Evolutionary conservation across 1,140 invertebrate species (phyloP).

Genomic region (Theocolax elegans): DNA sequence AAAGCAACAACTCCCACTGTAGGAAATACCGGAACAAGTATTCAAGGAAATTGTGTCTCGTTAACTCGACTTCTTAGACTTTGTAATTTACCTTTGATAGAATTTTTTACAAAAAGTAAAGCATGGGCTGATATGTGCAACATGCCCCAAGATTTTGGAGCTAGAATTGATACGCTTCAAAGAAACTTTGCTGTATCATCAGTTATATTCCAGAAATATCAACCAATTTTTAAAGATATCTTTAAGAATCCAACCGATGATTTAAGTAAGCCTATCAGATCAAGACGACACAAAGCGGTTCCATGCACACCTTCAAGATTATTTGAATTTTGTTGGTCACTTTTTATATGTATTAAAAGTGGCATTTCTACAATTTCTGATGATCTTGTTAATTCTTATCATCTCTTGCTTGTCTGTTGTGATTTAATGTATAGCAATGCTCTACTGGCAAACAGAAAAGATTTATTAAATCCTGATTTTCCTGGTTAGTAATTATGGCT

Average conservation of each 20-base stretch:
- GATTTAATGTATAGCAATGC: constrained; percentile 92
- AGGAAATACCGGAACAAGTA: constrained; percentile 72
- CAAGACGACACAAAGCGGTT: constrained; percentile 77
- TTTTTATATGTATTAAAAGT: constrained; percentile 93
- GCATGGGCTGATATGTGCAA: constrained; percentile 96
- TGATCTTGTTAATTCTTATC: constrained; percentile 95
- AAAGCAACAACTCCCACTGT: constrained; percentile 84
- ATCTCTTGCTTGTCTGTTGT: constrained; percentile 88
- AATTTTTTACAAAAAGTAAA: constrained; percentile 96
- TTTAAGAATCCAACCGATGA: constrained; percentile 77
- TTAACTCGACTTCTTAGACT: constrained; percentile 87
- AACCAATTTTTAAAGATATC: constrained; percentile 87
- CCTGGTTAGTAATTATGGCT: constrained; percentile 71
- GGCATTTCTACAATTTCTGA: constrained; percentile 84
- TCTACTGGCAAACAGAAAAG: constrained; percentile 81
- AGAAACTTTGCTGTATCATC: constrained; percentile 95
- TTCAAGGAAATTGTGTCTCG: constrained; percentile 93
- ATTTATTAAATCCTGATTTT: constrained; percentile 88
- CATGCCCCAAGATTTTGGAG: constrained; percentile 84
- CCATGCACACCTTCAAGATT: constrained; percentile 83
- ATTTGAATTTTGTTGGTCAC: constrained; percentile 93
- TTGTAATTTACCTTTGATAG: constrained; percentile 90
- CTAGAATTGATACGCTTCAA: constrained; percentile 88
- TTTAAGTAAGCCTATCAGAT: constrained; percentile 68
- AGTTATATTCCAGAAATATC: constrained; percentile 93